Conservation (phyloP, 2,888 invertebrate species). For the Macrosiphum euphorbiae region DNA sequence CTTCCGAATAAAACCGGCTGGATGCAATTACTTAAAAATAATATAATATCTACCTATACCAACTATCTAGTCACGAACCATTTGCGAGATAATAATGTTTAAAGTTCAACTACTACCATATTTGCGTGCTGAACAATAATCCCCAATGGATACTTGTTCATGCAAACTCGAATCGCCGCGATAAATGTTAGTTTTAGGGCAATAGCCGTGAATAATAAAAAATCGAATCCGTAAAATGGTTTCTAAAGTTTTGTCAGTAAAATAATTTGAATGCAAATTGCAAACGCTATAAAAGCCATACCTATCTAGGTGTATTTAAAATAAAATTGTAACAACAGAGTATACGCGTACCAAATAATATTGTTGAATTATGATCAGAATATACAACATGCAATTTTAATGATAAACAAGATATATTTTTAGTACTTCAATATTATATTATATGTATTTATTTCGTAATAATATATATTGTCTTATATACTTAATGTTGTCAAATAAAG, state of each 20-base stretch:
- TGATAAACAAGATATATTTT: no score
- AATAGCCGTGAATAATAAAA: not conserved
- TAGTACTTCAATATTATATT: no score
- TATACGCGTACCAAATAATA: not conserved
- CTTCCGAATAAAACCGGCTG: not conserved
- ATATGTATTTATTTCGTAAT: no score
- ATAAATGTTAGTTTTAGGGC: slow-evolving; percentile 35
- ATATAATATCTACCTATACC: not conserved
- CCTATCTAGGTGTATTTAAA: not conserved
- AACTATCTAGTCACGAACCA: slow-evolving; percentile 39
- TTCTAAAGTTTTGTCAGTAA: not conserved
- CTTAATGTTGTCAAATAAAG: no score
- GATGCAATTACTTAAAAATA: not conserved
- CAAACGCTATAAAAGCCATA: not conserved
- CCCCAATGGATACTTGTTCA: not conserved
- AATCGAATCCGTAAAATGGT: slow-evolving; percentile 36
- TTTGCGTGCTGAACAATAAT: slow-evolving; percentile 47
- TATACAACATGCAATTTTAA: not conserved
- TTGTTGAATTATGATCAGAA: not conserved
- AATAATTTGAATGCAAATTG: not conserved
- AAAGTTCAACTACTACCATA: slow-evolving; percentile 50
- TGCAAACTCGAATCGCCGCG: slow-evolving; percentile 20
- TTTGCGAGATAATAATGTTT: slow-evolving; percentile 47
- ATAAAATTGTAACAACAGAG: not conserved
- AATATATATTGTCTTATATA: no score